Percentiles rank a stretch among this genome's conserved stretches.
Conservation (phyloP, 2,888 invertebrate genomes). For the Cordilura impudica region DNA sequence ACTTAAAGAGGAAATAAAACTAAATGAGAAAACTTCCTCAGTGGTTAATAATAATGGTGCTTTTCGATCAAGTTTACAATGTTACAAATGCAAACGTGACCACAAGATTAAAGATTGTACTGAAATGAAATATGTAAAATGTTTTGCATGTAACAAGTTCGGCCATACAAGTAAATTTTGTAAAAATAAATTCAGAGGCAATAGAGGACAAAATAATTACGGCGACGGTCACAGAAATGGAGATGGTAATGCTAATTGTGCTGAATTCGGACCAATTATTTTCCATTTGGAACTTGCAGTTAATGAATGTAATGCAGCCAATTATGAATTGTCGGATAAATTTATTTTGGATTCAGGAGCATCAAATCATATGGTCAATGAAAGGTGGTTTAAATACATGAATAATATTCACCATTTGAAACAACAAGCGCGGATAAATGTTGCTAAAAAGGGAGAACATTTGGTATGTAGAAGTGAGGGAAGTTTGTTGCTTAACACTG, state of each 20-base stretch:
- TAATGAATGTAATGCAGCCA: not conserved
- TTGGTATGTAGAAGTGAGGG: not conserved
- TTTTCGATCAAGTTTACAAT: slow-evolving; percentile 7
- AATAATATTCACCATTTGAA: not conserved
- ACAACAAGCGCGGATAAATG: not conserved
- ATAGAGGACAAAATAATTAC: not conserved
- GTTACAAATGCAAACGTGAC: slow-evolving; percentile 22
- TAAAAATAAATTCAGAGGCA: not conserved
- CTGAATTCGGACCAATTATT: not conserved
- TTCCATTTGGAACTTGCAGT: slow-evolving; percentile 17
- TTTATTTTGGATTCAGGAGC: slow-evolving; percentile 34
- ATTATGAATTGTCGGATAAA: not conserved
- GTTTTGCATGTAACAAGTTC: slow-evolving; percentile 12
- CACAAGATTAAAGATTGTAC: slow-evolving; percentile 9
- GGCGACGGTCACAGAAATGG: not conserved
- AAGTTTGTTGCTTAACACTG: slow-evolving; percentile 5
- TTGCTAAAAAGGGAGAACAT: slow-evolving; percentile 12
- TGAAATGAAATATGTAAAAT: slow-evolving; percentile 16
- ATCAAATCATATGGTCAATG: slow-evolving; percentile 29
- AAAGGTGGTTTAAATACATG: slow-evolving; percentile 13
- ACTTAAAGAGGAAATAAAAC: too few species aligned
- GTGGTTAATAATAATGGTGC: too few species aligned
- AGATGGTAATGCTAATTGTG: slow-evolving; percentile 9
- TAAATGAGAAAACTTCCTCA: too few species aligned
- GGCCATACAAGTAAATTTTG: slow-evolving; percentile 17